Percentiles rank a stretch among this genome's conserved stretches.
These are phyloP conservation scores for Drosophila paulistorum DNA, from an alignment of 1,140 invertebrate species.

Conservation along the genomic window DNA sequence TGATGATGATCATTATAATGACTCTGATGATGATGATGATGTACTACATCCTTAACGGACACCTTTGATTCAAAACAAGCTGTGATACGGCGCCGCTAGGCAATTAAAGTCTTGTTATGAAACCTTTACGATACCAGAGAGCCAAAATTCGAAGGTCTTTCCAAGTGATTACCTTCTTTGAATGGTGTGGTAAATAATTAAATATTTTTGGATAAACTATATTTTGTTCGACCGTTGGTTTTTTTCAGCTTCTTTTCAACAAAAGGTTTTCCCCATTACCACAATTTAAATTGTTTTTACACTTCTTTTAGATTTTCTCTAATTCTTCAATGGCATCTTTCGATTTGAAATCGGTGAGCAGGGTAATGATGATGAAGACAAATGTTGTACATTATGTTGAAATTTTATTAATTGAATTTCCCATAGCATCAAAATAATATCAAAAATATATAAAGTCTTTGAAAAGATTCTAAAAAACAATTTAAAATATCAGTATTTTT, in stretches of 20 bases:
- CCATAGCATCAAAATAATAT: background rate
- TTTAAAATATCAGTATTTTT: no score
- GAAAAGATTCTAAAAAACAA: no score
- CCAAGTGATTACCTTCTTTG: background rate
- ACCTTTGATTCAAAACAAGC: constrained; percentile 46
- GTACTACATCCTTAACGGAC: constrained; percentile 60
- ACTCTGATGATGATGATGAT: constrained; percentile 9
- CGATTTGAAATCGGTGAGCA: no score
- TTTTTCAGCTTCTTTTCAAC: background rate
- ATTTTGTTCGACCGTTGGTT: background rate
- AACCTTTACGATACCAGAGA: constrained; percentile 26
- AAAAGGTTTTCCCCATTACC: background rate
- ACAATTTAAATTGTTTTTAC: constrained; percentile 12
- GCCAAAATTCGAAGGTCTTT: background rate
- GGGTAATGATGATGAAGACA: no score
- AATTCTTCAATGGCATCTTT: no score
- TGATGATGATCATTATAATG: constrained; percentile 25
- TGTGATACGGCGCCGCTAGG: constrained; percentile 63
- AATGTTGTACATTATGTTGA: no score
- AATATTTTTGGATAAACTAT: background rate
- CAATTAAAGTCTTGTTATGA: constrained; percentile 64
- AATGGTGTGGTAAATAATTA: constrained; percentile 7
- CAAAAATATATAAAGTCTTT: no score
- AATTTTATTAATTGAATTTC: background rate
- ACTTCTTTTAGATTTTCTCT: background rate